phyloP scores from a whole-genome alignment of 2,797 vertebrate species.

The Poliocrania exsul region DNA sequence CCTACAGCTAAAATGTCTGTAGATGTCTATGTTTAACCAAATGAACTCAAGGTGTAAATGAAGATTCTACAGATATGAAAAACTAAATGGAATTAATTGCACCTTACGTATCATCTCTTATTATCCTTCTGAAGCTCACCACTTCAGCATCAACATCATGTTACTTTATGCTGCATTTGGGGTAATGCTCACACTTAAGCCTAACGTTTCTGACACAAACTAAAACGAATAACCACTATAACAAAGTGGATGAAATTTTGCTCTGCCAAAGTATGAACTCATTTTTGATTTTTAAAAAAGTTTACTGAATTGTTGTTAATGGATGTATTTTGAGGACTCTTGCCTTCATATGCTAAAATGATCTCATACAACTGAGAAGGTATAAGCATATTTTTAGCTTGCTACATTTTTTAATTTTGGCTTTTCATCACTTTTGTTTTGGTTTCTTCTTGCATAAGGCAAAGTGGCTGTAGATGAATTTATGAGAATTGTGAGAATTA shows the following conservation, averaged over 20 bases:
- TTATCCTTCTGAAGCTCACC: not conserved
- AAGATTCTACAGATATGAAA: not conserved
- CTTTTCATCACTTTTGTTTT: not conserved
- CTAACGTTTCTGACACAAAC: not conserved
- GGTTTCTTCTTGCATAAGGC: not conserved
- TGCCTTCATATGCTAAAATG: not conserved
- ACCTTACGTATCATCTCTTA: not conserved
- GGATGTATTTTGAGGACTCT: not conserved
- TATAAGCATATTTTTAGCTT: not conserved
- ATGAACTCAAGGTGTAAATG: not conserved
- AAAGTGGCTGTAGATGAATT: not conserved
- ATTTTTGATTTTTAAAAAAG: not conserved
- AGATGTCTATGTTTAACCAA: not conserved
- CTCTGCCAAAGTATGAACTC: not conserved
- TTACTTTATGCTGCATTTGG: rapidly evolving
- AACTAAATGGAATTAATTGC: not conserved
- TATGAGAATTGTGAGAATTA: not conserved
- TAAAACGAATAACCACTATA: not conserved
- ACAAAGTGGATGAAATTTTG: not conserved
- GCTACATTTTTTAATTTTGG: not conserved
- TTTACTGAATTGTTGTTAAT: not conserved
- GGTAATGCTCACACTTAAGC: not conserved
- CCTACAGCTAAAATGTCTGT: not conserved
- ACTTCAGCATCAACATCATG: not conserved
- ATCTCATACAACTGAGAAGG: not conserved